phyloP scores from a whole-genome alignment of 2,888 invertebrate species.

The Nemotelus pantherinus region DNA sequence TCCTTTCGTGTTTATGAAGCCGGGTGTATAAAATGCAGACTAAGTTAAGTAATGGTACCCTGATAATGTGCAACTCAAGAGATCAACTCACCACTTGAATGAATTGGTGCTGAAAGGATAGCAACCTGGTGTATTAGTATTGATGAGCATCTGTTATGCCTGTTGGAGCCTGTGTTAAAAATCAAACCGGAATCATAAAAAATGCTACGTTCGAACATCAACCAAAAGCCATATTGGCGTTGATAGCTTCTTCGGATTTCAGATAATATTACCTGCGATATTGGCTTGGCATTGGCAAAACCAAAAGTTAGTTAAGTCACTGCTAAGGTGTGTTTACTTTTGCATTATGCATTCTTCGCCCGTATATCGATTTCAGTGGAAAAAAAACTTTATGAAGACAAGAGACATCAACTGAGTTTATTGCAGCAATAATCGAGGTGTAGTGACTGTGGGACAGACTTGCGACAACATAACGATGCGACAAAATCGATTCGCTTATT shows the following conservation, averaged over 20 bases:
- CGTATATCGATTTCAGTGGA: not conserved
- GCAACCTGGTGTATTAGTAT: too few species aligned
- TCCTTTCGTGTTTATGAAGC: too few species aligned
- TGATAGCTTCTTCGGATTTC: not conserved
- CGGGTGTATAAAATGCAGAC: too few species aligned
- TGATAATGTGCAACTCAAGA: too few species aligned
- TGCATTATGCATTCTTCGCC: not conserved
- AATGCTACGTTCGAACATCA: not conserved
- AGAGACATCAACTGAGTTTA: not conserved
- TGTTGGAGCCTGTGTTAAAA: not conserved
- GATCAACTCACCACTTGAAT: too few species aligned
- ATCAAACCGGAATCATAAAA: slow-evolving; percentile 13
- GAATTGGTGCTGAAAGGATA: too few species aligned
- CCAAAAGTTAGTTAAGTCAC: not conserved
- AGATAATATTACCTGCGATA: too few species aligned
- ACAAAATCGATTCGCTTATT: too few species aligned
- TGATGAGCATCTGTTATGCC: too few species aligned
- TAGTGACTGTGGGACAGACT: not conserved
- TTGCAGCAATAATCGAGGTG: not conserved
- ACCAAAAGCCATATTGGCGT: not conserved
- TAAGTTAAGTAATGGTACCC: too few species aligned
- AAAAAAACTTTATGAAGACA: not conserved
- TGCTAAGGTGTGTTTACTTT: not conserved
- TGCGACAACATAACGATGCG: too few species aligned
- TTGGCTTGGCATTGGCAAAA: not conserved